phyloP scores from a whole-genome alignment of 1,140 invertebrate genomes.

The Phymorhynchus buccinoides region DNA sequence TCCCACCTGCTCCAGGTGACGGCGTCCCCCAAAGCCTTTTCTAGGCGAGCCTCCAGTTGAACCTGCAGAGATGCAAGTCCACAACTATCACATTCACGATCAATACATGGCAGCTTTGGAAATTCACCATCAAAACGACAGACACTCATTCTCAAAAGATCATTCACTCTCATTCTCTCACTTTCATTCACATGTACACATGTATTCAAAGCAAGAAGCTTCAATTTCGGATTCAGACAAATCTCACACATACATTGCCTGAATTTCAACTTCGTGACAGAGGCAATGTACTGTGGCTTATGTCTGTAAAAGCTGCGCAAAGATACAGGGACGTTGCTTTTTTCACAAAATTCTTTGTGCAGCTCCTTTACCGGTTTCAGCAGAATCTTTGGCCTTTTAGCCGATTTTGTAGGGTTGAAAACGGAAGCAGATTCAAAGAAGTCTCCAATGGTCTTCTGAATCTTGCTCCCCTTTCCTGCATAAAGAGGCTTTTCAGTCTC shows the following conservation, averaged over 20 bases:
- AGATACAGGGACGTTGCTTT: background rate
- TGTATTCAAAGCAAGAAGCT: background rate
- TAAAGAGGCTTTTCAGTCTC: background rate
- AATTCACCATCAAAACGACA: background rate
- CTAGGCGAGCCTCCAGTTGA: background rate
- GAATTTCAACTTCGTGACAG: background rate
- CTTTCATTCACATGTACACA: background rate
- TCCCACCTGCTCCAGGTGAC: background rate
- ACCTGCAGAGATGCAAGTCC: background rate
- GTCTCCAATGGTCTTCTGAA: background rate
- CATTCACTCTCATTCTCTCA: background rate
- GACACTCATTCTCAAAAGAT: background rate
- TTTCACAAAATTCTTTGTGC: background rate
- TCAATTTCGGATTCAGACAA: background rate
- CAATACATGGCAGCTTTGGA: background rate
- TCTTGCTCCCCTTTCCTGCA: background rate
- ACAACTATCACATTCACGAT: background rate
- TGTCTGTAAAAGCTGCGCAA: background rate
- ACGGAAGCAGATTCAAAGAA: background rate
- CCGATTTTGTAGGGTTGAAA: background rate
- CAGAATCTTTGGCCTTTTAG: background rate
- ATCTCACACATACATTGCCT: slow-evolving; percentile 1
- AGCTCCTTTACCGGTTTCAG: background rate
- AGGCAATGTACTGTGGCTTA: background rate
- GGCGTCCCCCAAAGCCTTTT: background rate